These are phyloP conservation scores for Agrochola lychnidis DNA, from an alignment of 2,888 invertebrate genomes.

Conservation along the genomic window DNA sequence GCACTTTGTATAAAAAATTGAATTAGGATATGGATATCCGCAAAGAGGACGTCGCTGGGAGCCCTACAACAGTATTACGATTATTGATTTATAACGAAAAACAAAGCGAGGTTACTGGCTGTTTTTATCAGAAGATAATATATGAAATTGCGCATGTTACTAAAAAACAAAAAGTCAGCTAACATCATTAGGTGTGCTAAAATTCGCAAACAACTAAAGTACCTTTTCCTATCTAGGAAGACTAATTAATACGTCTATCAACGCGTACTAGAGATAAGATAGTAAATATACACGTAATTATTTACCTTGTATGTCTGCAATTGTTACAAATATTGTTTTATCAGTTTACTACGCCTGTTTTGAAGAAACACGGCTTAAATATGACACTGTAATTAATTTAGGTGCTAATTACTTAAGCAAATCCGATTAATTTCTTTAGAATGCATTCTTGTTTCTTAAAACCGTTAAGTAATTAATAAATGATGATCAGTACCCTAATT, in stretches of 20 bases:
- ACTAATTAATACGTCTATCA: slow-evolving; percentile 8
- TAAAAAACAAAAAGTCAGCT: slow-evolving; percentile 31
- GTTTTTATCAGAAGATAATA: slow-evolving; percentile 61
- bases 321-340: not conserved
- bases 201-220: slow-evolving; percentile 39
- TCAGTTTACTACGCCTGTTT: slow-evolving; percentile 17
- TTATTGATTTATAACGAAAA: slow-evolving; percentile 45
- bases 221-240: not conserved
- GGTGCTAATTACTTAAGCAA: not conserved
- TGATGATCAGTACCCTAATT: not conserved
- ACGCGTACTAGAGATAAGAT: slow-evolving; percentile 44
- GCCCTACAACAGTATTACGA: slow-evolving; percentile 1
- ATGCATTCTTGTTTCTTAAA: slow-evolving; percentile 1
- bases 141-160: slow-evolving; percentile 53
- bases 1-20: not conserved
- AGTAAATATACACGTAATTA: not conserved
- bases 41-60: not conserved
- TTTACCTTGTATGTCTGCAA: slow-evolving; percentile 22
- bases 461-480: not conserved
- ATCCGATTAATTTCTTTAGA: not conserved
- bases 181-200: not conserved
- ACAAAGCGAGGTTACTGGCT: slow-evolving; percentile 27
- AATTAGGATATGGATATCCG: not conserved
- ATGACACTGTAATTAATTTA: not conserved
- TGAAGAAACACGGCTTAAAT: not conserved